phyloP scores from a whole-genome alignment of 2,113 vertebrate genomes.

The Camelus bactrianus region DNA sequence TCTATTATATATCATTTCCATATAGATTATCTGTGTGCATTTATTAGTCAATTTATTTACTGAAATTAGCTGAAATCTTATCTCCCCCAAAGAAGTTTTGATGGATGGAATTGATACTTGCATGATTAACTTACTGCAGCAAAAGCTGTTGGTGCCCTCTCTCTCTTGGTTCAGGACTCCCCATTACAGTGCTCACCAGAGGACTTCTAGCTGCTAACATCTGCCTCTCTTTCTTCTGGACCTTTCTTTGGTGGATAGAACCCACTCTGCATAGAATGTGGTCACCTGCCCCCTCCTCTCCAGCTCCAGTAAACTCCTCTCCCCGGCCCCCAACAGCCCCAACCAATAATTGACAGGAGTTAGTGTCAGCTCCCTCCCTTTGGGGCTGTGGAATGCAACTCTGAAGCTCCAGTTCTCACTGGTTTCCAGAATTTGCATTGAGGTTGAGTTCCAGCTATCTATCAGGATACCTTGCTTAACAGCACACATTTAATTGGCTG shows the following conservation, averaged over 20 bases:
- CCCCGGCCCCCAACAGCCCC: neutral
- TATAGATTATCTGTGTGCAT: neutral
- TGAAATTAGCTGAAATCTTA: neutral
- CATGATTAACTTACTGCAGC: neutral
- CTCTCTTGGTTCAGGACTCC: neutral
- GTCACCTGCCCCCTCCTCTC: accelerated
- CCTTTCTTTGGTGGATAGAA: neutral
- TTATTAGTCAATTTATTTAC: neutral
- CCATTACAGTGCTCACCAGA: neutral
- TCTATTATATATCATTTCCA: neutral
- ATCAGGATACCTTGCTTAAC: neutral
- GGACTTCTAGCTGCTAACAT: neutral
- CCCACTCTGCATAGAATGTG: neutral
- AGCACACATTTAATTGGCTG: neutral
- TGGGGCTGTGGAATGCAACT: accelerated
- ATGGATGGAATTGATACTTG: neutral
- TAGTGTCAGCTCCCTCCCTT: neutral
- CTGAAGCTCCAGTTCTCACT: neutral
- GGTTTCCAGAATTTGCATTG: neutral
- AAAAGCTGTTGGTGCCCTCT: neutral
- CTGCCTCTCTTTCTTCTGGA: neutral
- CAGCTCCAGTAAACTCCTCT: neutral
- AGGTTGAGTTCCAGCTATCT: neutral
- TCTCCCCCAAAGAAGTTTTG: neutral
- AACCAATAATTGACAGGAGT: accelerated